These are phyloP conservation scores for Aurelia aurita DNA, from an alignment of 30 jellyfish, hydroid and myxozoan genomes.

Conservation along the genomic window DNA sequence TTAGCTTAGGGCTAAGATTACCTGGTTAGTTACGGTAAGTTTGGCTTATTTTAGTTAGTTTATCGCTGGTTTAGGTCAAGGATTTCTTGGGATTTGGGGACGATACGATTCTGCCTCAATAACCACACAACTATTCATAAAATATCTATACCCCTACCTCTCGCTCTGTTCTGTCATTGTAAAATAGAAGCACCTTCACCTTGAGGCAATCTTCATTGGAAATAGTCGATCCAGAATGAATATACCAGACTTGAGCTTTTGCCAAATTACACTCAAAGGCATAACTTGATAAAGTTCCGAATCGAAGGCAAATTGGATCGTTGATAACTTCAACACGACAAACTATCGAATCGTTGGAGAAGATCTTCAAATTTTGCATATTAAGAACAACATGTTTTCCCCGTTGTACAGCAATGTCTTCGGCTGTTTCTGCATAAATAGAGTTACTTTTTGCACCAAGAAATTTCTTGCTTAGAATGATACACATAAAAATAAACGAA, in stretches of 20 bases:
- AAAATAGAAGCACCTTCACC: conserved; percentile 42
- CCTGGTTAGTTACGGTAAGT: too few relatives aligned
- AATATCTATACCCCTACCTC: conserved; percentile 2
- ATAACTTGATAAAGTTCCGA: conserved; percentile 29
- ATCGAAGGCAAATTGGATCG: conserved; percentile 77
- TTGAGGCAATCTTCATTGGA: conserved; percentile 54
- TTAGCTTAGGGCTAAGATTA: too few relatives aligned
- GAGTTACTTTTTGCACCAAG: background rate
- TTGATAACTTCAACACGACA: conserved; percentile 53
- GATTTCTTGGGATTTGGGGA: too few relatives aligned
- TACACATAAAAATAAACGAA: background rate
- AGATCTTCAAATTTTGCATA: background rate
- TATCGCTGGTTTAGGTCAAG: too few relatives aligned
- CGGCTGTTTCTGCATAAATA: background rate
- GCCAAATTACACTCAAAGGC: conserved; percentile 21
- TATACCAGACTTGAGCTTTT: conserved; percentile 17
- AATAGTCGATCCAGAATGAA: conserved; percentile 52
- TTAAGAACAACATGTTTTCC: conserved; percentile 25
- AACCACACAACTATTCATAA: too few relatives aligned
- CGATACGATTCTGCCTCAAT: too few relatives aligned
- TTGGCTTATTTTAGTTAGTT: too few relatives aligned
- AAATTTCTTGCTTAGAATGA: background rate
- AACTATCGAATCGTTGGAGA: conserved; percentile 23
- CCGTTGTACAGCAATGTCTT: conserved; percentile 14
- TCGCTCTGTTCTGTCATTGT: conserved; percentile 22